Evolutionary conservation across 2,113 vertebrate genomes (phyloP).

Genomic region (Dicaeum eximium): DNA sequence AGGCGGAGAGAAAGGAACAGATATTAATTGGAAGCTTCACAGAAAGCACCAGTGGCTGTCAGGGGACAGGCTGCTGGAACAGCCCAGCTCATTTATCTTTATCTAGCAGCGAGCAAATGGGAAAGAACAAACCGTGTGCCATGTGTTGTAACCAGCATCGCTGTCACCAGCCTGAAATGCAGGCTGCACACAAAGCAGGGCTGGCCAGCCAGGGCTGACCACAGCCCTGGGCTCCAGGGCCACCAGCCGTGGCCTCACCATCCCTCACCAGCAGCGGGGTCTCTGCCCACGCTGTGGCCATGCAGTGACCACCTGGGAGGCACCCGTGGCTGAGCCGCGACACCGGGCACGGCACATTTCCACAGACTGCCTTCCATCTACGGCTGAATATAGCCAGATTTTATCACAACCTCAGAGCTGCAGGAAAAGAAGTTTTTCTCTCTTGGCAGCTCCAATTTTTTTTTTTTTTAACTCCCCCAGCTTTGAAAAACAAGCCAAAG

Average conservation of each 20-base stretch:
- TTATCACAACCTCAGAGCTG: not conserved
- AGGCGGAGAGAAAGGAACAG: not conserved
- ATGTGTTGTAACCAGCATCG: accelerated
- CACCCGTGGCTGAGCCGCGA: accelerated
- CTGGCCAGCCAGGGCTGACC: not conserved
- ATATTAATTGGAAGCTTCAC: not conserved
- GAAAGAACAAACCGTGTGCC: not conserved
- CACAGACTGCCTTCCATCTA: not conserved
- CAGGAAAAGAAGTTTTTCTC: not conserved
- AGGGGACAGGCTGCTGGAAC: not conserved
- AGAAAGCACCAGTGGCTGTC: not conserved
- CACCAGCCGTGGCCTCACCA: accelerated
- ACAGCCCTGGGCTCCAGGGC: accelerated
- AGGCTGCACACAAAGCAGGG: not conserved
- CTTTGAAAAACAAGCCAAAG: constrained; percentile 25
- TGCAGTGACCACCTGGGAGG: accelerated
- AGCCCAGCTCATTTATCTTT: not conserved
- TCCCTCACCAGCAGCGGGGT: not conserved
- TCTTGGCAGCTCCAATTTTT: not conserved
- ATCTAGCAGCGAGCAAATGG: not conserved
- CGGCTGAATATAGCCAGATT: not conserved
- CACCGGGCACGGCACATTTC: accelerated
- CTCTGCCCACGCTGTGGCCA: accelerated
- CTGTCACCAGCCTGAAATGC: not conserved
- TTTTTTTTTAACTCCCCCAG: constrained; percentile 27